Evolutionary conservation across 1,140 invertebrate species (phyloP).

Genomic region (Apis cerana): DNA sequence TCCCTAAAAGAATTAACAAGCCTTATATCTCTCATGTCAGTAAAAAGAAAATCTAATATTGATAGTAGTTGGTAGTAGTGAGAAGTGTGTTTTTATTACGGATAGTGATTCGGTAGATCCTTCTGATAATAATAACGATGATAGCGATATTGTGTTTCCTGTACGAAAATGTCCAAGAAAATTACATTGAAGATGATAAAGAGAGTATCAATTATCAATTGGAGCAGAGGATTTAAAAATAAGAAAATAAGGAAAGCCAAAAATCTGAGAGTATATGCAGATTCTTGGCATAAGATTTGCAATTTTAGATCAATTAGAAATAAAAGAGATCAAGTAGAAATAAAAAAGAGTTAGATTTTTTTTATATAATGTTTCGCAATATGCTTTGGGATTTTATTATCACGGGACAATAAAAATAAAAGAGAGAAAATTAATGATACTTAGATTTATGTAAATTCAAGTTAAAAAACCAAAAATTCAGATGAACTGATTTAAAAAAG

Average conservation of each 20-base stretch:
- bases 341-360: constrained; percentile 30
- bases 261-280: constrained; percentile 36
- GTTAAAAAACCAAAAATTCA: no score
- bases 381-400: constrained; percentile 49
- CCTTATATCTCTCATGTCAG: constrained; percentile 26
- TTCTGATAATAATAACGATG: constrained; percentile 26
- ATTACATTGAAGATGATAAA: constrained; percentile 39
- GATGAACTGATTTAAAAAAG: no score
- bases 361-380: constrained; percentile 35
- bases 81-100: no score
- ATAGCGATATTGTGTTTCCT: constrained; percentile 19
- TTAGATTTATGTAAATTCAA: no score
- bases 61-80: constrained; percentile 12
- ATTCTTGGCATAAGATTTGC: constrained; percentile 33
- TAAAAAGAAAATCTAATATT: constrained; percentile 32
- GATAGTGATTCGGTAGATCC: constrained; percentile 28
- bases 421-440: no score
- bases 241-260: not conserved
- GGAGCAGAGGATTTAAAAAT: no score
- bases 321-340: not conserved
- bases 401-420: not conserved
- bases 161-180: constrained; percentile 22
- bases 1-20: not conserved
- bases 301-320: constrained; percentile 29
- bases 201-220: no score